phyloP scores from a whole-genome alignment of 2,797 vertebrate species.

The Pterois miles region DNA sequence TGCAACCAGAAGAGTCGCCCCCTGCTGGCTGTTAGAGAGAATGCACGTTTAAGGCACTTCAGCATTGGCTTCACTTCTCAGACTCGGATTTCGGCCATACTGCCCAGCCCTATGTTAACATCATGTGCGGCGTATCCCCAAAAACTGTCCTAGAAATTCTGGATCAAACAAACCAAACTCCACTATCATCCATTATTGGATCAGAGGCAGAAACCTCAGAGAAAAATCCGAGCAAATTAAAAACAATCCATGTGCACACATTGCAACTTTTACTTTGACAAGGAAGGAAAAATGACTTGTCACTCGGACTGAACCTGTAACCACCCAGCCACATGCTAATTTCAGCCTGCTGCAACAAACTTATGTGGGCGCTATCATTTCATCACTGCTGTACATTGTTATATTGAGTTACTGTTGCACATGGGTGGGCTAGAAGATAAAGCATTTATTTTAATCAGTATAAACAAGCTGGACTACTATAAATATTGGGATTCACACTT shows the following conservation, averaged over 20 bases:
- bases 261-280: constrained; percentile 5
- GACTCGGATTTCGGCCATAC: no score
- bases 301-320: background rate
- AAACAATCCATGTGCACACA: background rate
- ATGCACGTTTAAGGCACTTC: no score
- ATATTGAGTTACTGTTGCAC: background rate
- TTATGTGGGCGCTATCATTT: background rate
- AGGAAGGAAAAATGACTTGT: background rate
- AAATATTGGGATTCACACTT: constrained; percentile 43
- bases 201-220: background rate
- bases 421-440: constrained; percentile 13
- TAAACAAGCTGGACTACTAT: constrained; percentile 22
- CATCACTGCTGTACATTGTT: background rate
- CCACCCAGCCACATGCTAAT: background rate
- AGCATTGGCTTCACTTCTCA: no score
- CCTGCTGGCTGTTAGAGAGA: no score
- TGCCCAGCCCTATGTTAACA: background rate
- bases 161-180: background rate
- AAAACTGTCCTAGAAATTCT: background rate
- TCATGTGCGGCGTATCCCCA: no score
- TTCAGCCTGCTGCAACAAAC: background rate
- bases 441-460: constrained; percentile 12
- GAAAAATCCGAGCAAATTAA: background rate
- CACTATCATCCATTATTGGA: background rate
- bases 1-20: no score